Base-by-base conservation (phyloP, 2,113 vertebrate species). In the Microcebus griseorufus region DNA sequence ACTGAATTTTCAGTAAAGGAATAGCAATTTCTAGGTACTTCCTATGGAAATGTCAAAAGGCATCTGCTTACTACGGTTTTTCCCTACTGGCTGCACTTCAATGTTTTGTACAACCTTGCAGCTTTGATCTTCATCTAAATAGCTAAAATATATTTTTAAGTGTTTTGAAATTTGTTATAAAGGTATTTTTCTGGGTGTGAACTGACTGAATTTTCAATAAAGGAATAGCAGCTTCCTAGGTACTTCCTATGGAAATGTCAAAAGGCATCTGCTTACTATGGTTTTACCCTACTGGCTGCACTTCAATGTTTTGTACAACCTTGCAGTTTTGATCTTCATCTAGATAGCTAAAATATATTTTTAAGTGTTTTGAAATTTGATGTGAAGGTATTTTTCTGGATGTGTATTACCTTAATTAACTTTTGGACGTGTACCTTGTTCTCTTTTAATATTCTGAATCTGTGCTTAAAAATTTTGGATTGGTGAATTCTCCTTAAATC, bases 121-220 rank as follows among this genome's bases (percentile, higher is more conserved):
- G 64, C 58, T 76, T 13, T 92, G 65, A 75, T 86, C 81, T 90
- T 75, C 51, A 88, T 64, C 53, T 90, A 55, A 93, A 45, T 69
- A 67, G 70, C 29, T 69, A 62, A 95, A 64, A 51, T 55, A 51
- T 51, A 55, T 51, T 73, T 87, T 69, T 11, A 94, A 75, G 58
- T 94, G 16, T 37, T 94, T 87, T 72, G 9, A 65, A 93, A 91
- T 55, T 81, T 85, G 39, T 89, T 39, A 3, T 13, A 39, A 64
- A 93, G 87, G 10, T 78, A 42, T 84, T 92, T 93, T 96, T 81
- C 78, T 69, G 1, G 48, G 16, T 42, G 62, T 17, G 8, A 58
- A 17, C 72, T 92, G 96, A 69, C 62, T 92, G 82, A 62, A 80
- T 95, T 95, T 96, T 93, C 94, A 53, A 17, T 86, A 80, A 87